Base-by-base conservation (phyloP, 2,888 invertebrate genomes). In the Xylota sylvarum region DNA sequence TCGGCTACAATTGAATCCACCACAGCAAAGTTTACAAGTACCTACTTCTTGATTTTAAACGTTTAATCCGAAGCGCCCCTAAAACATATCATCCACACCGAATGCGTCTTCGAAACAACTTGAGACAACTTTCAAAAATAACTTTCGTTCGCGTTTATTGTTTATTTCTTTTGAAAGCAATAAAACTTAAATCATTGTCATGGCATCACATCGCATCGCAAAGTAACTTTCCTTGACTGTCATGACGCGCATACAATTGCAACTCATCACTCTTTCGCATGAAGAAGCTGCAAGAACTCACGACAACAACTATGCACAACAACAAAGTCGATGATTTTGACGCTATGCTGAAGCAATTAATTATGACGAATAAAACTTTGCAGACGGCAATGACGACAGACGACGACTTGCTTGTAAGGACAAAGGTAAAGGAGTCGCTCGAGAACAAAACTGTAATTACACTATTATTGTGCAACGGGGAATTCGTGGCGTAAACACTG, bases 361-460 rank as follows among this genome's bases (percentile, higher is more conserved):
- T 85, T 85, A 76, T 85, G 80, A 85, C 74, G 65, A 80, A 70
- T 85, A 65, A 69, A 85, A 85, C 74, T 80, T 85, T 80, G 2
- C 84, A 85, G 84, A 84, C 84, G 79, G 40, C 65, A 43, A 37
- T 48, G 35, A 23, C 37, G 52, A 64, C 65, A 32, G 43, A 46
- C 19, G 19, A 43, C 9, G 64, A 55, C 46, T 37, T 4, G 9
- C 10, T 37, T 4, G 9, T 10, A 37, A 37, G 37, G 60, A 64
- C n/a, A 48, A 37, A 40, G n/a, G 19, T 6, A 58, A 64, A 70
- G 64, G 70, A 64, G 56, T 60, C 58, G 19, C 37, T 17, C 30
- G n/a, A 78, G 52, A 64, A 67, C 60, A 69, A 55, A 78, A 40
- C 60, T 69, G 67, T 73, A 78, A 83, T 83, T 69, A 62, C 55